phyloP scores from a whole-genome alignment of 2,113 vertebrate species.

The Catharus minimus region DNA sequence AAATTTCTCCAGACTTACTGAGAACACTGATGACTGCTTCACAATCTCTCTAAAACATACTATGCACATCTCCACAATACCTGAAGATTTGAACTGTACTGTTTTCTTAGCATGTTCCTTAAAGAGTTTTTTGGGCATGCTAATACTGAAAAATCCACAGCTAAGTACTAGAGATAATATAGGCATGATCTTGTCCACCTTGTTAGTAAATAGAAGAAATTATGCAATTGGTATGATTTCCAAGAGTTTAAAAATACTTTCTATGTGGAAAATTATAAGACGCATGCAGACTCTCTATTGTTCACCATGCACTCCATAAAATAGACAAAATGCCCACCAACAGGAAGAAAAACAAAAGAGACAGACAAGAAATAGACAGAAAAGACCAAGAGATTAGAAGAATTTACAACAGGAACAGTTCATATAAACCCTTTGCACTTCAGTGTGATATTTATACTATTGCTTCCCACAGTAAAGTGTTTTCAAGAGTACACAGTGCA shows the following conservation, averaged over 20 bases:
- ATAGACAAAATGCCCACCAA: neutral
- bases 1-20: neutral
- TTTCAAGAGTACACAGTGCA: neutral
- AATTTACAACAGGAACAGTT: neutral
- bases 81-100: neutral
- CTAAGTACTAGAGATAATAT: neutral
- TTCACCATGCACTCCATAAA: conserved; percentile 11
- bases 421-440: neutral
- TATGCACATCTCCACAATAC: neutral
- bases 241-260: neutral
- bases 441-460: neutral
- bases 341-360: neutral
- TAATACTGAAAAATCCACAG: neutral
- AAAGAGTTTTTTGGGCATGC: neutral
- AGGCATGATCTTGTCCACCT: neutral
- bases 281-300: neutral
- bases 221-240: neutral
- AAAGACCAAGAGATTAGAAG: neutral
- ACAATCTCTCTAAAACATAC: neutral
- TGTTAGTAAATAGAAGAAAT: neutral
- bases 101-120: neutral
- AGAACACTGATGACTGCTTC: neutral
- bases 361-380: conserved; percentile 13
- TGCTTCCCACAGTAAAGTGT: neutral
- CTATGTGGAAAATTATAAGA: neutral